Conservation (phyloP, 1,140 invertebrate genomes). For the Drosophila setifemur region DNA sequence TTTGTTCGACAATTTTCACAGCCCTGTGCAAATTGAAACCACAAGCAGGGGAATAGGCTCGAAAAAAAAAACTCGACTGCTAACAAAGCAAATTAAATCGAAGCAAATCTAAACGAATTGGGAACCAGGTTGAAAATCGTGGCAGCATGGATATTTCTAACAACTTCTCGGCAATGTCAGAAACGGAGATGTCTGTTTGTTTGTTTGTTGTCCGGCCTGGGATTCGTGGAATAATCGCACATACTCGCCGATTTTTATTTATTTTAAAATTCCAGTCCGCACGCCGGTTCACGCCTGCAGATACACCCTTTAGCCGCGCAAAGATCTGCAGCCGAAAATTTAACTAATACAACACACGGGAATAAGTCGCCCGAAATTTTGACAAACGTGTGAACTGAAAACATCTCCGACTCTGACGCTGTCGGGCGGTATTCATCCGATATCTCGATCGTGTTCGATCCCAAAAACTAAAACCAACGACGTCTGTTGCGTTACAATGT, state of each 20-base stretch:
- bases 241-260: neutral
- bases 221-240: neutral
- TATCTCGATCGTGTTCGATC: neutral
- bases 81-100: conserved; percentile 12
- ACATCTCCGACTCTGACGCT: conserved; percentile 25
- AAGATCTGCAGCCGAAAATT: neutral
- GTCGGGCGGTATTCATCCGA: neutral
- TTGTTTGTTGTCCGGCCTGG: neutral
- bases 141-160: neutral
- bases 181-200: neutral
- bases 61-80: conserved; percentile 29
- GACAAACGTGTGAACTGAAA: conserved; percentile 45
- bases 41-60: conserved; percentile 27
- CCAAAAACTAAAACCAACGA: conserved; percentile 14
- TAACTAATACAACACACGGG: conserved; percentile 4
- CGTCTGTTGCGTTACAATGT: conserved; percentile 40
- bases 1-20: conserved; percentile 32
- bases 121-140: neutral
- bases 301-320: neutral
- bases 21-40: conserved; percentile 39
- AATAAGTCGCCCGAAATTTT: conserved; percentile 48
- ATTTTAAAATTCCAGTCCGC: neutral
- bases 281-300: neutral
- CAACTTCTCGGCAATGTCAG: neutral
- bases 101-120: neutral